phyloP scores from a whole-genome alignment of 1,140 invertebrate species.

The honey bee (Apis mellifera) region DNA sequence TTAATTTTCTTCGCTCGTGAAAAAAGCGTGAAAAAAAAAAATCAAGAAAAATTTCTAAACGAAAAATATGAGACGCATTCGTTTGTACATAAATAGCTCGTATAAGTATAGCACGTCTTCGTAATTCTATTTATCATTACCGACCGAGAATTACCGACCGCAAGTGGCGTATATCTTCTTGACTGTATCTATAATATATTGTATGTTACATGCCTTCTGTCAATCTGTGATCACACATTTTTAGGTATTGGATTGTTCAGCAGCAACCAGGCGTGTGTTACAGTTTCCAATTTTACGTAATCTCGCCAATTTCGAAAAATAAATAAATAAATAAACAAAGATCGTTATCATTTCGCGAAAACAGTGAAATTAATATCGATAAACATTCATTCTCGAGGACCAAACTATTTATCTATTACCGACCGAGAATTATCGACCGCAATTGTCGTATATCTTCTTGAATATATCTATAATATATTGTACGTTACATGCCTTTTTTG shows the following conservation, averaged over 20 bases:
- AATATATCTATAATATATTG: too few species aligned
- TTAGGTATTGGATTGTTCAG: slow-evolving; percentile 68
- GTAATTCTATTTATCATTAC: slow-evolving; percentile 46
- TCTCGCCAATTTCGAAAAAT: not conserved
- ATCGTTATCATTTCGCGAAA: too few species aligned
- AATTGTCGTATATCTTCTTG: too few species aligned
- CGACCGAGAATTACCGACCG: slow-evolving; percentile 45
- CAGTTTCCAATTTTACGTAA: slow-evolving; percentile 59
- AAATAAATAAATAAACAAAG: too few species aligned
- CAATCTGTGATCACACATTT: slow-evolving; percentile 77
- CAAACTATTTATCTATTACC: too few species aligned
- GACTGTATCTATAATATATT: slow-evolving; percentile 58
- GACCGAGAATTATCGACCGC: too few species aligned
- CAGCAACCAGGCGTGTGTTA: slow-evolving; percentile 28
- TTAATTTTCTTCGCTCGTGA: not conserved
- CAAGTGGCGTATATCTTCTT: slow-evolving; percentile 47
- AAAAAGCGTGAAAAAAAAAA: not conserved
- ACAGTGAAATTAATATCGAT: too few species aligned
- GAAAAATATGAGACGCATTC: not conserved
- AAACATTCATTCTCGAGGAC: not conserved
- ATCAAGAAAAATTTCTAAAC: not conserved
- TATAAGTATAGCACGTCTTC: slow-evolving; percentile 31
- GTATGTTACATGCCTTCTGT: slow-evolving; percentile 76
- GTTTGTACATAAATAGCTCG: slow-evolving; percentile 25
- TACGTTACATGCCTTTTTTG: too few species aligned